Conservation (phyloP, 2,888 invertebrate genomes). For the Meloe dianella region DNA sequence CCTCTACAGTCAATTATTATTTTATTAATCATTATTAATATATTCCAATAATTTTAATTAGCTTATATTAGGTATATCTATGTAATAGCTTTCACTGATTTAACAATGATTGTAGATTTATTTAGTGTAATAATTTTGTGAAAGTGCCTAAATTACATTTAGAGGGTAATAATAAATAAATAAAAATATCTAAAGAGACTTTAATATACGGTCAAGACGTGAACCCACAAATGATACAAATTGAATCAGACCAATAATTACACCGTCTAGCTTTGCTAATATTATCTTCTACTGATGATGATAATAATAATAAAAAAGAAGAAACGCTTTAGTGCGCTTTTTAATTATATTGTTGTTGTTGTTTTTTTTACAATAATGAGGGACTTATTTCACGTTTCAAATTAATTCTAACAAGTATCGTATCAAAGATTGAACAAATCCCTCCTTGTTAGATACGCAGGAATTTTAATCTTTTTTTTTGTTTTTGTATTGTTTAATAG, state of each 20-base stretch:
- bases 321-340: no score
- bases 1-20: background rate
- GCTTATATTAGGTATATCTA: background rate
- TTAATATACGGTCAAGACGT: background rate
- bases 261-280: no score
- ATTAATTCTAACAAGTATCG: no score
- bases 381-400: no score
- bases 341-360: no score
- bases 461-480: background rate
- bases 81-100: constrained; percentile 3
- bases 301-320: no score
- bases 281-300: no score
- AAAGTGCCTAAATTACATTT: background rate
- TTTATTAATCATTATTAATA: background rate
- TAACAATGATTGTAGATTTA: background rate
- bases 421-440: background rate
- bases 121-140: background rate
- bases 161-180: no score
- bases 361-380: no score
- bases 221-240: background rate
- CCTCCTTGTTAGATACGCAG: background rate
- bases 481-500: background rate
- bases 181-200: no score
- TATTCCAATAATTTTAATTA: background rate
- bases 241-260: no score